Conservation (phyloP, 2,113 vertebrate species). For the Otus sunia region DNA sequence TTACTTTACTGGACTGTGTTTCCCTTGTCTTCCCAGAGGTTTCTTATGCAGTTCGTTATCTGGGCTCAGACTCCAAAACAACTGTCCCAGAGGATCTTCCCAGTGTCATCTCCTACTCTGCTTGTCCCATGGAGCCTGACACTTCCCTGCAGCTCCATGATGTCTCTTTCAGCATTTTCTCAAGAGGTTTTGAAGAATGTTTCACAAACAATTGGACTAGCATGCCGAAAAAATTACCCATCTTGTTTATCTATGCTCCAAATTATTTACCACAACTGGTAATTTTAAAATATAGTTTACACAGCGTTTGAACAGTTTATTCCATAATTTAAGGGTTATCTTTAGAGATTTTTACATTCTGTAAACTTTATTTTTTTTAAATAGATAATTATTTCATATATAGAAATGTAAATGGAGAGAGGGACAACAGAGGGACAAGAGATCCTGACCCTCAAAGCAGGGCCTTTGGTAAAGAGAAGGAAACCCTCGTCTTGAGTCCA, state of each 20-base stretch:
- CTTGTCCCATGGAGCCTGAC: not conserved
- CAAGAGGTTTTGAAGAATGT: constrained; percentile 4
- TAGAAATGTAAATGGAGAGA: not conserved
- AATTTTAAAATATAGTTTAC: constrained; percentile 5
- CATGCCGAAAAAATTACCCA: not conserved
- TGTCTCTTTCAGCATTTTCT: constrained; percentile 5
- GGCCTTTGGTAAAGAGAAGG: not conserved
- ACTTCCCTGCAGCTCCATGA: not conserved
- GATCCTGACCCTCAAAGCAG: not conserved
- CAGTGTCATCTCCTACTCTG: not conserved
- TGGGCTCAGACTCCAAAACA: not conserved
- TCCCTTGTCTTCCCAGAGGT: not conserved
- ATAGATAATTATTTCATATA: not conserved
- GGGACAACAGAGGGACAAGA: not conserved
- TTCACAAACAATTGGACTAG: not conserved
- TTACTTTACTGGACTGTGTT: not conserved
- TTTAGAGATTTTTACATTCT: not conserved
- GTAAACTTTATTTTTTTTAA: not conserved
- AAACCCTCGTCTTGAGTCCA: not conserved
- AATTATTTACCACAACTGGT: constrained; percentile 29
- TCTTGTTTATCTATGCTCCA: constrained; percentile 1
- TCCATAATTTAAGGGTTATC: not conserved
- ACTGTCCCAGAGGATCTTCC: not conserved
- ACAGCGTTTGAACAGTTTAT: not conserved
- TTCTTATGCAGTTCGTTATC: not conserved